Conservation (phyloP, 2,888 invertebrate genomes). For the Cheilosia urbana region DNA sequence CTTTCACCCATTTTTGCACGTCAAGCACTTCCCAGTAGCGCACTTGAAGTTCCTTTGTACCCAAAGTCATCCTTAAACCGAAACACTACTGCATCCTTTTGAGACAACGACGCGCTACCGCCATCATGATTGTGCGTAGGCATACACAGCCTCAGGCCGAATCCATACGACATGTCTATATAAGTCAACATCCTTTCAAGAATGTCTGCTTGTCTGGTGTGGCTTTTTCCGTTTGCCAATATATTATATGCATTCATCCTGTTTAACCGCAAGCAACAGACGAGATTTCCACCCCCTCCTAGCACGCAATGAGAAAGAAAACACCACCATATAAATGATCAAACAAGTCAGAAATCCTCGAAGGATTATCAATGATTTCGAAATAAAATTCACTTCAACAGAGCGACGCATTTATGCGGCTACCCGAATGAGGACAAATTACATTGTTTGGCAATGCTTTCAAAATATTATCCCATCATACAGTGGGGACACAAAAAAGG, state of each 20-base stretch:
- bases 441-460: conserved; percentile 69
- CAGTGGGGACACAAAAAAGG: conserved; percentile 6
- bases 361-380: conserved; percentile 65
- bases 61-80: background rate
- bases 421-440: conserved; percentile 40
- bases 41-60: conserved; percentile 48
- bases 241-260: background rate
- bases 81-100: conserved; percentile 27
- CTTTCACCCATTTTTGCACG: conserved; percentile 37
- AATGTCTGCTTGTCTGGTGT: conserved; percentile 23
- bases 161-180: conserved; percentile 28
- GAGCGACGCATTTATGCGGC: background rate
- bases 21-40: conserved; percentile 34
- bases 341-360: conserved; percentile 53
- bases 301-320: conserved; percentile 4
- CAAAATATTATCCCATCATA: conserved; percentile 62
- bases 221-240: conserved; percentile 27
- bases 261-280: conserved; percentile 63
- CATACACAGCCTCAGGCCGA: conserved; percentile 33
- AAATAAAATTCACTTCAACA: conserved; percentile 47
- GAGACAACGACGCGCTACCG: conserved; percentile 16
- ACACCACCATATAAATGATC: conserved; percentile 33
- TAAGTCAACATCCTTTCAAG: conserved; percentile 42
- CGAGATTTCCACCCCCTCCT: conserved; percentile 17
- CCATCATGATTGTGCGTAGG: conserved; percentile 51